These are phyloP conservation scores for Cydia strobilella DNA, from an alignment of 1,140 invertebrate genomes.

Conservation along the genomic window DNA sequence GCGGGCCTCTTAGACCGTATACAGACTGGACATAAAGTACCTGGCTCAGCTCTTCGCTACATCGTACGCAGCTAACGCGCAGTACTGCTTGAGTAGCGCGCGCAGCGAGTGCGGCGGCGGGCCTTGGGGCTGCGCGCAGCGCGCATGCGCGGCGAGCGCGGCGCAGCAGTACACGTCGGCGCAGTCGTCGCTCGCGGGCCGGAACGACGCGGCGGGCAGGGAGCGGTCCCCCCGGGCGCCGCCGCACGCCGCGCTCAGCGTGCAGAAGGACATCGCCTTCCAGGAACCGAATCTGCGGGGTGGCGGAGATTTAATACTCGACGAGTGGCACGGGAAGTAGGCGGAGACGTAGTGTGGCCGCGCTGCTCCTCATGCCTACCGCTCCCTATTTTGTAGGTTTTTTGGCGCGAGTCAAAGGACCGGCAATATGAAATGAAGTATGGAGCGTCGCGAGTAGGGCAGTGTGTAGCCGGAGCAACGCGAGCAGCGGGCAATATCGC, in stretches of 20 bases:
- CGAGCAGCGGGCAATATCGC: too few relatives aligned
- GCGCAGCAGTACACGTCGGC: constrained; percentile 62
- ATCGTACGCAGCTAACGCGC: constrained; percentile 59
- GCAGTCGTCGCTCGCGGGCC: constrained; percentile 38
- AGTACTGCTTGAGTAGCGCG: constrained; percentile 38
- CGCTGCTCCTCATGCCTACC: too few relatives aligned
- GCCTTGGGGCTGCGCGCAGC: constrained; percentile 39
- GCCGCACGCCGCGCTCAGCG: constrained; percentile 64
- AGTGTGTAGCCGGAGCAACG: too few relatives aligned
- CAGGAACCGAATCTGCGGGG: constrained; percentile 59
- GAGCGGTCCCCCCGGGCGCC: constrained; percentile 55
- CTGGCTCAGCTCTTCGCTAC: constrained; percentile 56
- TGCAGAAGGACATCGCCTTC: constrained; percentile 67
- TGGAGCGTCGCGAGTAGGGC: too few relatives aligned
- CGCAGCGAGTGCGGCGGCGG: constrained; percentile 39
- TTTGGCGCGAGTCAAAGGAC: too few relatives aligned
- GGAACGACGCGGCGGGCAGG: constrained; percentile 47
- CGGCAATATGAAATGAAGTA: too few relatives aligned
- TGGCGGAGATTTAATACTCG: neutral
- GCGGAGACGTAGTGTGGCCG: too few relatives aligned
- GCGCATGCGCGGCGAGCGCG: constrained; percentile 62
- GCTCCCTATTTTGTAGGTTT: too few relatives aligned
- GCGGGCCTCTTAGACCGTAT: too few relatives aligned
- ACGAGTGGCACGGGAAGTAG: too few relatives aligned
- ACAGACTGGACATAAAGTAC: neutral